These are phyloP conservation scores for Priocnemis perturbator DNA, from an alignment of 2,888 invertebrate genomes.

Conservation along the genomic window DNA sequence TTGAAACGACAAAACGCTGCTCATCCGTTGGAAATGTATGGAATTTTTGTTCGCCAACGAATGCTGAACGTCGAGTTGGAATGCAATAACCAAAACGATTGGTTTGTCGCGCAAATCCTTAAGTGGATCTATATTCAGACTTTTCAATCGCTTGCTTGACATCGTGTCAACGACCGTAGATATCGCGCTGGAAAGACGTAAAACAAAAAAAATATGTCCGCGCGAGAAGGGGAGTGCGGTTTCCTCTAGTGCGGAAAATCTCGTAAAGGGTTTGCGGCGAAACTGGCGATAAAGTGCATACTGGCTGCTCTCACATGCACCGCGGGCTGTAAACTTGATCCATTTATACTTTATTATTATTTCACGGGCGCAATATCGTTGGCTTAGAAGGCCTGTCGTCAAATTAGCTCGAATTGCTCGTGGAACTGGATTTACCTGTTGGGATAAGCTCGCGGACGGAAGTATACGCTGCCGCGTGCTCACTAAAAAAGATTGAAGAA, in stretches of 20 bases:
- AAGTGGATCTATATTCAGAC: too few species aligned
- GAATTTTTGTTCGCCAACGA: too few species aligned
- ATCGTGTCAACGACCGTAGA: neutral
- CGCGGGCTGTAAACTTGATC: slow-evolving; percentile 71
- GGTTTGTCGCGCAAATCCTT: too few species aligned
- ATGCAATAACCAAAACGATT: too few species aligned
- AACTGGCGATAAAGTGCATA: slow-evolving; percentile 63
- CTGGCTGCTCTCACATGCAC: slow-evolving; percentile 54
- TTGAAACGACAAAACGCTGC: too few species aligned
- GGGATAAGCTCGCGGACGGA: slow-evolving; percentile 21
- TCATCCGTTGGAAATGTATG: neutral
- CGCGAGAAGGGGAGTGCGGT: slow-evolving; percentile 2
- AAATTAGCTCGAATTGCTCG: slow-evolving; percentile 72
- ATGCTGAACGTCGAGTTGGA: too few species aligned
- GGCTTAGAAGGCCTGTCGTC: slow-evolving; percentile 66
- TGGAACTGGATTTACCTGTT: slow-evolving; percentile 64
- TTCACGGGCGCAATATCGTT: slow-evolving; percentile 72
- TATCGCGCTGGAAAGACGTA: neutral
- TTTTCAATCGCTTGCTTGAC: neutral
- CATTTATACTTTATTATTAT: slow-evolving; percentile 75
- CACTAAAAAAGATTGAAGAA: neutral
- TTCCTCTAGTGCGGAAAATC: slow-evolving; percentile 30
- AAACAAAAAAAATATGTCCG: neutral
- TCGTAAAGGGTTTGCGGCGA: slow-evolving; percentile 48
- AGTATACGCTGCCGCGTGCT: too few species aligned